These are phyloP conservation scores for Meloe dianella DNA, from an alignment of 2,888 invertebrate genomes.

Conservation along the genomic window DNA sequence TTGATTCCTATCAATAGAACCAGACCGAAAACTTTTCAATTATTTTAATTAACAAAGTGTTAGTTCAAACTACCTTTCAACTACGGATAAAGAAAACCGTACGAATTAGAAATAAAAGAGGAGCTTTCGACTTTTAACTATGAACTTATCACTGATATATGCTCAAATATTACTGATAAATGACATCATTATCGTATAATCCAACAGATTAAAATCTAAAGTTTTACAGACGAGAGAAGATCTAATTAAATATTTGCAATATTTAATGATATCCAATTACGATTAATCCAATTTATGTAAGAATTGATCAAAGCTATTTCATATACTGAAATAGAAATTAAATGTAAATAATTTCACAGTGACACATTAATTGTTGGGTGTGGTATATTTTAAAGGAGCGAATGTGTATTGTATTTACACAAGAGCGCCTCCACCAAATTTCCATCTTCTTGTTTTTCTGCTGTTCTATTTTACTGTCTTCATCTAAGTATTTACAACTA, in stretches of 20 bases:
- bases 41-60: constrained; percentile 12
- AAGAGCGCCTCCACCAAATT: background rate
- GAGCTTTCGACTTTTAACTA: background rate
- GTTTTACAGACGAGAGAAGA: background rate
- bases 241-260: no score
- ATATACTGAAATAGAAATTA: background rate
- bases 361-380: background rate
- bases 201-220: background rate
- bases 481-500: background rate
- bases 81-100: background rate
- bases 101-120: background rate
- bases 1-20: background rate
- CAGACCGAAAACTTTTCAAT: background rate
- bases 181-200: background rate
- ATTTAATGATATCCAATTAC: no score
- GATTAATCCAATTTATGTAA: background rate
- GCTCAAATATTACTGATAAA: background rate
- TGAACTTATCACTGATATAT: background rate
- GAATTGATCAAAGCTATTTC: background rate
- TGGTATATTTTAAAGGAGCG: background rate
- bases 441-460: background rate
- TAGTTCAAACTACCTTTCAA: background rate
- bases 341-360: background rate
- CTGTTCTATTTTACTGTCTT: background rate
- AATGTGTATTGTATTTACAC: background rate